phyloP scores from a whole-genome alignment of 2,888 invertebrate species.

The Lottia gigantea region DNA sequence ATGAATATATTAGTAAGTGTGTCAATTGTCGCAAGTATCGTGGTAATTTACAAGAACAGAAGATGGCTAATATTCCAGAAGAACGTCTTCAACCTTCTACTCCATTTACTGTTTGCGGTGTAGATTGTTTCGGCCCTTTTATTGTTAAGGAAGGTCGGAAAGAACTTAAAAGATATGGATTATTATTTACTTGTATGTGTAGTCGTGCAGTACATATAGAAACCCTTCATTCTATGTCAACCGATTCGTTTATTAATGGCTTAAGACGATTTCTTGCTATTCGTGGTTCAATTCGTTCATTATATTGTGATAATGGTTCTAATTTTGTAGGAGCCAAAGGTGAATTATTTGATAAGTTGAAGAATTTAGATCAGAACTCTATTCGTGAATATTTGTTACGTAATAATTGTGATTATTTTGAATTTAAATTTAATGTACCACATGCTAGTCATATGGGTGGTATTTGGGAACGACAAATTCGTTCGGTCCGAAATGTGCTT shows the following conservation, averaged over 20 bases:
- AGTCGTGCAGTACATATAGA: slow-evolving; percentile 57
- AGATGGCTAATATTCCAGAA: slow-evolving; percentile 58
- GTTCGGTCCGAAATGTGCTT: slow-evolving; percentile 36
- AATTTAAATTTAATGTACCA: slow-evolving; percentile 39
- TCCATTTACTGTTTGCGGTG: slow-evolving; percentile 54
- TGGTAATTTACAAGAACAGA: slow-evolving; percentile 17
- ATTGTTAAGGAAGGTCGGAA: slow-evolving; percentile 44
- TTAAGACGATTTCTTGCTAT: slow-evolving; percentile 13
- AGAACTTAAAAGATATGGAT: slow-evolving; percentile 48
- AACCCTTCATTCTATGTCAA: slow-evolving; percentile 30
- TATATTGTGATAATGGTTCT: slow-evolving; percentile 34
- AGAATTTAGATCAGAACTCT: slow-evolving; percentile 23
- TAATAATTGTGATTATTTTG: slow-evolving; percentile 25
- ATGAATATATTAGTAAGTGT: slow-evolving; percentile 42
- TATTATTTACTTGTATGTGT: slow-evolving; percentile 55
- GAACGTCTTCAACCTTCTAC: slow-evolving; percentile 44
- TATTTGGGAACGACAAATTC: slow-evolving; percentile 46
- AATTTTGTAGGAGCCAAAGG: slow-evolving; percentile 35
- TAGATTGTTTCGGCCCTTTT: slow-evolving; percentile 36
- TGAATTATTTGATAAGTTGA: no score
- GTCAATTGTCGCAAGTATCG: slow-evolving; percentile 46
- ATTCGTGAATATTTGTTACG: slow-evolving; percentile 20
- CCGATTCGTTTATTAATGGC: slow-evolving; percentile 37
- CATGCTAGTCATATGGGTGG: slow-evolving; percentile 44
- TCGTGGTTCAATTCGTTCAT: slow-evolving; percentile 31